A percentile compares a stretch with the other conserved stretches of the same genome.
phyloP scores from a whole-genome alignment of 2,888 invertebrate species.

The Piscicola geometra region DNA sequence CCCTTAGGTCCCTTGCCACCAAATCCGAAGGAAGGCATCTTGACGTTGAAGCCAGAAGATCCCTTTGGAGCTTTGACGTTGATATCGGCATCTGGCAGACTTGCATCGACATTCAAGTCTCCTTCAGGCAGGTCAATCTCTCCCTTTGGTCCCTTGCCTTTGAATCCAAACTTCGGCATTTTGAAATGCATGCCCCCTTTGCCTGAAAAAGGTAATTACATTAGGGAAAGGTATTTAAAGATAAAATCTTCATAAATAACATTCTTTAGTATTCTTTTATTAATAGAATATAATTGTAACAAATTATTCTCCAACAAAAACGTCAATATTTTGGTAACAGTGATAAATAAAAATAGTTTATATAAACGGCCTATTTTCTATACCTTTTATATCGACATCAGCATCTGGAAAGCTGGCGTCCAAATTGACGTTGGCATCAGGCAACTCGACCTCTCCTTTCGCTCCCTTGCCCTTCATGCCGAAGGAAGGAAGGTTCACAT shows the following conservation, averaged over 20 bases:
- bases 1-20: slow-evolving; percentile 15
- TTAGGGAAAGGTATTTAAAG: too few species aligned
- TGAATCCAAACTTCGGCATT: slow-evolving; percentile 9
- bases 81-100: slow-evolving; percentile 23
- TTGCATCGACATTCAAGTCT: background rate
- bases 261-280: too few species aligned
- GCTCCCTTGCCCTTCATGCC: slow-evolving; percentile 31
- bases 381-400: slow-evolving; percentile 24
- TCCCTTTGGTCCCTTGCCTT: slow-evolving; percentile 8
- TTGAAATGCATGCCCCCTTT: slow-evolving; percentile 26
- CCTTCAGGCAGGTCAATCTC: slow-evolving; percentile 6
- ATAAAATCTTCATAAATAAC: too few species aligned
- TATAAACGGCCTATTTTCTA: too few species aligned
- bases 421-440: background rate
- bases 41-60: background rate
- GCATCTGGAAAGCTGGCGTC: slow-evolving; percentile 21
- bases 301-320: too few species aligned
- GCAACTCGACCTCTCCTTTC: slow-evolving; percentile 25
- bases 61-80: slow-evolving; percentile 27
- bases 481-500: slow-evolving; percentile 29
- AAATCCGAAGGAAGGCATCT: slow-evolving; percentile 5
- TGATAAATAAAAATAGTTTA: too few species aligned
- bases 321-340: too few species aligned
- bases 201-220: too few species aligned
- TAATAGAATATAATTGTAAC: too few species aligned